These are phyloP conservation scores for Phocoena sinus DNA, from an alignment of 2,113 vertebrate genomes.

Conservation along the genomic window DNA sequence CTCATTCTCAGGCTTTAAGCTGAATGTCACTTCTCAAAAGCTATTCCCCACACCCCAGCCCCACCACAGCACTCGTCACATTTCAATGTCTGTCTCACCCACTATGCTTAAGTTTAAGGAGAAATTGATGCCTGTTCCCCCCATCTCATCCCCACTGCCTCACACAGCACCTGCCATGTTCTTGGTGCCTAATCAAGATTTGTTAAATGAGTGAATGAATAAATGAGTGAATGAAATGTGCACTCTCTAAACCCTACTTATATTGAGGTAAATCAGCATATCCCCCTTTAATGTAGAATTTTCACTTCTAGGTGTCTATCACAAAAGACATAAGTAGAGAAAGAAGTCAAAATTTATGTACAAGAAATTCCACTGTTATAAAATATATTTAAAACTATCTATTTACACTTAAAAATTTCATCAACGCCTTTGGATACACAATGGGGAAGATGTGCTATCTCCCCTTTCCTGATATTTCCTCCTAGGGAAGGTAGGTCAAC, in stretches of 20 bases:
- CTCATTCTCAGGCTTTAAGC: background rate
- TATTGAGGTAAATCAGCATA: background rate
- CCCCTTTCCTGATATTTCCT: background rate
- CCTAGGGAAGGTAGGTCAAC: background rate
- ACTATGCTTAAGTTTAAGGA: background rate
- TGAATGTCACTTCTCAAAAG: background rate
- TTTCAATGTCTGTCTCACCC: background rate
- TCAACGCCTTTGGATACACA: background rate
- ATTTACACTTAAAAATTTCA: background rate
- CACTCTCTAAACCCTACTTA: background rate
- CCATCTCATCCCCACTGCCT: background rate
- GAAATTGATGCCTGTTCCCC: background rate
- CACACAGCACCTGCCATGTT: background rate
- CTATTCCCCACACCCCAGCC: background rate
- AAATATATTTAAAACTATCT: background rate
- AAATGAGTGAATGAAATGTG: background rate
- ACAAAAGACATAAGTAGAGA: background rate
- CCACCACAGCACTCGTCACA: background rate
- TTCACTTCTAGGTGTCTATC: background rate
- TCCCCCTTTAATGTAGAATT: background rate
- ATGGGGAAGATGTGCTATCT: background rate
- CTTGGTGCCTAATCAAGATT: background rate
- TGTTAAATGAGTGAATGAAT: background rate
- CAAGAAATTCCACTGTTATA: background rate
- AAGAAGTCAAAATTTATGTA: background rate